These are phyloP conservation scores for Tetramorium parvispinum DNA, from an alignment of 1,140 invertebrate species.

Conservation along the genomic window DNA sequence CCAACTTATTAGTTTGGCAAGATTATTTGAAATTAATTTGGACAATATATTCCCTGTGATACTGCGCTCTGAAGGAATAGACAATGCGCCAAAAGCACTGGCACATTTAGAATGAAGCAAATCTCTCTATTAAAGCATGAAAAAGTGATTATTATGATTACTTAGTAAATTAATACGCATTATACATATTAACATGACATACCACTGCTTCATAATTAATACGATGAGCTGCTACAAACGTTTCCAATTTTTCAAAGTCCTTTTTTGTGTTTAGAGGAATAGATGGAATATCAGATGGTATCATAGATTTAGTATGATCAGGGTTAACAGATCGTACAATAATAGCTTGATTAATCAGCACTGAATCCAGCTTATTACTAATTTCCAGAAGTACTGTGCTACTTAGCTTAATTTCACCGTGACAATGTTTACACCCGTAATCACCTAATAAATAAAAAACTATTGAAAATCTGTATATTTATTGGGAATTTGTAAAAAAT, in stretches of 20 bases:
- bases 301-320: background rate
- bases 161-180: too few species aligned
- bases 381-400: background rate
- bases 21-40: background rate
- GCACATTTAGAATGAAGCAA: conserved; percentile 6
- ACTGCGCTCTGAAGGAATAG: background rate
- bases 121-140: background rate
- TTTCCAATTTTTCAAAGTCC: conserved; percentile 3
- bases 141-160: background rate
- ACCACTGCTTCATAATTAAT: conserved; percentile 11
- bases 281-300: background rate
- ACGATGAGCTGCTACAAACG: background rate
- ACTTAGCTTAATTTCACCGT: background rate
- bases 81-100: background rate
- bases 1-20: conserved; percentile 11
- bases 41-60: background rate
- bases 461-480: too few species aligned
- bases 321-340: background rate
- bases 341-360: background rate
- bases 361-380: conserved; percentile 1
- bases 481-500: too few species aligned
- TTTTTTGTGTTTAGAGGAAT: background rate
- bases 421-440: background rate
- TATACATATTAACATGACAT: background rate
- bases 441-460: background rate